These are phyloP conservation scores for Urosaurus nigricauda DNA, from an alignment of 2,797 vertebrate genomes.

Conservation along the genomic window DNA sequence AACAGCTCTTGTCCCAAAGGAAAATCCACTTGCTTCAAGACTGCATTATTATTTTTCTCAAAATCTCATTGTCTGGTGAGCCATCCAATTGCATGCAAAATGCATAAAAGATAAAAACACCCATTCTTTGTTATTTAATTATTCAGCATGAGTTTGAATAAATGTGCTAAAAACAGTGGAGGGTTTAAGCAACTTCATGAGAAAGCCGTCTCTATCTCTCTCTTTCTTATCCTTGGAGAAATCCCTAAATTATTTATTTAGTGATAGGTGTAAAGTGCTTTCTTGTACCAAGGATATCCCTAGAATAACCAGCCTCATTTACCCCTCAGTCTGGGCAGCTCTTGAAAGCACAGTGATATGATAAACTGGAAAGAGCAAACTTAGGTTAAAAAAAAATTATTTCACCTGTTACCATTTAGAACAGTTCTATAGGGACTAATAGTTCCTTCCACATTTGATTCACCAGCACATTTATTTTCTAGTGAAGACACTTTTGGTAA, in stretches of 20 bases:
- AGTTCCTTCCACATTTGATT: neutral
- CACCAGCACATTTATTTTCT: neutral
- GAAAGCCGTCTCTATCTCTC: neutral
- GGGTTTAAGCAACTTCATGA: constrained; percentile 16
- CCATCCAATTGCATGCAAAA: neutral
- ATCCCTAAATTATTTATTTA: neutral
- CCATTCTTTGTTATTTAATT: neutral
- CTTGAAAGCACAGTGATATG: neutral
- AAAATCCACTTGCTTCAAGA: neutral
- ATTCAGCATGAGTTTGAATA: neutral
- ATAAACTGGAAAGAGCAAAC: neutral
- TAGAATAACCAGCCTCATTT: neutral
- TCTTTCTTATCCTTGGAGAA: constrained; percentile 13
- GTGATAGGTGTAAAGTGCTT: neutral
- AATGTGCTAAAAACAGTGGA: neutral
- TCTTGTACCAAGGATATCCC: neutral
- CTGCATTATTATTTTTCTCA: neutral
- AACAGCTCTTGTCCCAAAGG: constrained; percentile 5
- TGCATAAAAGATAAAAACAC: neutral
- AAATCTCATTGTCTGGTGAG: neutral
- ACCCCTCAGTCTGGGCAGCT: neutral
- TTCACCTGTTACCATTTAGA: neutral
- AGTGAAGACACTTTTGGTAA: neutral
- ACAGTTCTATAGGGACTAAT: neutral
- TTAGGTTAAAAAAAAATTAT: constrained; percentile 16